Base-by-base conservation (phyloP, 2,888 invertebrate species). In the Drosophila kokeensis region DNA sequence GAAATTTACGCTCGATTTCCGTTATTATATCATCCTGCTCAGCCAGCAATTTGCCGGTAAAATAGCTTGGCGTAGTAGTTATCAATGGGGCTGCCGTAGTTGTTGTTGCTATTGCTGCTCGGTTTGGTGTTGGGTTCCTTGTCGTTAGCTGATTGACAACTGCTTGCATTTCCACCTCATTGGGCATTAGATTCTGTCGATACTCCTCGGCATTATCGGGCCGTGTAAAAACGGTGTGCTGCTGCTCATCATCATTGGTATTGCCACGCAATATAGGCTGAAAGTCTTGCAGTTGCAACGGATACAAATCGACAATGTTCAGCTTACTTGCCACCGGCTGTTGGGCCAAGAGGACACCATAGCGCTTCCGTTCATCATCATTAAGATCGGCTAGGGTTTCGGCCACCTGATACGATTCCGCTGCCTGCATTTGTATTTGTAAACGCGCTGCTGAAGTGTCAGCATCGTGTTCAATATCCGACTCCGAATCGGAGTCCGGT, bases 1-100 rank as follows among this genome's bases (percentile, higher is more conserved):
- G 87, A 76, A 93, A 93, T 63, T 93, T 93, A 61, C 92, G 89
- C 79, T 93, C 93, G 61, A 93, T 93, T 87, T 93, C 93, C 11
- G 93, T 93, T 69, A 93, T 93, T 59, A 93, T 81, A 61, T 92
- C 93, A 79, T 93, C 93, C 69, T 92, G 91, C 61, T 93, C 92
- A 52, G 92, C 93, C 36, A 92, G 66, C 34, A 93, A 72, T 80
- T 93, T 92, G 6, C 92, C 92, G 3, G 92, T 93, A 50, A 92
- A 92, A 63, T 92, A 92, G 38, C 71, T 84, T 38, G 73, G 30
- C 6, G 79, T 85, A 27, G 76, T 64, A 27, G 29, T 49, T n/a
- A 58, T 48, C 76, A 45, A 45, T 4, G 45, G 24, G 15, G 4
- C 67, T 62, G 61, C 34, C 6, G 66, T 61, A n/a, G 60, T 24